phyloP scores from a whole-genome alignment of 2,113 vertebrate species.

The Struthidea cinerea region DNA sequence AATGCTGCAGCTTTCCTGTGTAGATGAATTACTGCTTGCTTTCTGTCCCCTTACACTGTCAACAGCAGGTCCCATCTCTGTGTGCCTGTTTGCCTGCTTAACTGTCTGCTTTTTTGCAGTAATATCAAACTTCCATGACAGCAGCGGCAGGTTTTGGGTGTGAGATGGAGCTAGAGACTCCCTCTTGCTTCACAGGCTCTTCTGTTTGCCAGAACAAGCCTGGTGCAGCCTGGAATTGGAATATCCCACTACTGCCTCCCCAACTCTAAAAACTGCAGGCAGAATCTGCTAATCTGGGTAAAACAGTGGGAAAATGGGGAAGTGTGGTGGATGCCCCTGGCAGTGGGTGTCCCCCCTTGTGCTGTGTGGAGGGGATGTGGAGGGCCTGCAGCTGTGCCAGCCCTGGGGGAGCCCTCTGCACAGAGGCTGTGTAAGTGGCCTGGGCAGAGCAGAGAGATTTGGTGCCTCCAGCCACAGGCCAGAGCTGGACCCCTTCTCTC shows the following conservation, averaged over 20 bases:
- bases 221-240: not conserved
- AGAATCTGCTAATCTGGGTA: not conserved
- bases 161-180: not conserved
- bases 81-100: not conserved
- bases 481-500: not conserved
- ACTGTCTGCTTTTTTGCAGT: not conserved
- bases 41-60: not conserved
- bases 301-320: not conserved
- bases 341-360: not conserved
- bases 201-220: not conserved
- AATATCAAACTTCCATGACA: not conserved
- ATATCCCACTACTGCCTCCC: not conserved
- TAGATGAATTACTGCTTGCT: not conserved
- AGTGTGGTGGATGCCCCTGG: not conserved
- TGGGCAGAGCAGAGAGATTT: fast-evolving
- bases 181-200: not conserved
- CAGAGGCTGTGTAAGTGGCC: fast-evolving
- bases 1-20: not conserved
- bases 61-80: not conserved
- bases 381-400: not conserved
- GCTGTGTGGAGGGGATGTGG: not conserved
- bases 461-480: not conserved
- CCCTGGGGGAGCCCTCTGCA: not conserved
- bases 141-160: not conserved
- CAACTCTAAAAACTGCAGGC: not conserved